Base-by-base conservation (phyloP, 2,888 invertebrate genomes). In the Xanthia icteritia region DNA sequence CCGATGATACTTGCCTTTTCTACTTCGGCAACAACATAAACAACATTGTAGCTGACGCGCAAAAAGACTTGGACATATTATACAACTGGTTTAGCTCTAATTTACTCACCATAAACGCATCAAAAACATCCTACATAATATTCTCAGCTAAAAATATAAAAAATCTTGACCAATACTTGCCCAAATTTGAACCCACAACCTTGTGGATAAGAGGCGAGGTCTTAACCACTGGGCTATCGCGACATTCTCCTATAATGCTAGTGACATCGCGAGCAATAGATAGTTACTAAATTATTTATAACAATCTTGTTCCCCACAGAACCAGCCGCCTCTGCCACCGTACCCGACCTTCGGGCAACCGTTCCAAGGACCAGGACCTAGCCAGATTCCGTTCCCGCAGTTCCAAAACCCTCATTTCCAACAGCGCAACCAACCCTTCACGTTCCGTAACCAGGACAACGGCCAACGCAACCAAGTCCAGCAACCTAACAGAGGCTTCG, bases 371-470 rank as follows among this genome's bases (percentile, higher is more conserved):
- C 91, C 92, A 1, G 91, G 89, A 0, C 91, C 92, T n/a, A 89
- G 89, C 48, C 93, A 93, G 74, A 89, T 93, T 36, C 95, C 94
- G 2, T 92, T 90, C 90, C 95, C 94, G 3, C 92, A 92, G 76
- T 93, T 93, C 91, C 91, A 91, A 56, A 92, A 91, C 79, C 93
- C 92, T 0, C 92, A 91, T 81, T 92, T 91, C 88, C 90, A 90
- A 48, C 89, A 88, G 48, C 92, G 90, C 77, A 91, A 90, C 87
- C 84, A 82, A 63, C 67, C 77, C n/a, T 90, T 72, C 64, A 64
- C 77, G 60, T 77, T 77, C 82, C 82, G 82, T 66, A 83, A 63
- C 72, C 88, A 82, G 54, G 79, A 83, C 69, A 75, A 60, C 51
- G 82, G 76, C 67, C 77, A 80, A 54, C 84, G 82, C 77, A 81